These are phyloP conservation scores for Scartelaos histophorus DNA, from an alignment of 2,113 vertebrate species.

Conservation along the genomic window DNA sequence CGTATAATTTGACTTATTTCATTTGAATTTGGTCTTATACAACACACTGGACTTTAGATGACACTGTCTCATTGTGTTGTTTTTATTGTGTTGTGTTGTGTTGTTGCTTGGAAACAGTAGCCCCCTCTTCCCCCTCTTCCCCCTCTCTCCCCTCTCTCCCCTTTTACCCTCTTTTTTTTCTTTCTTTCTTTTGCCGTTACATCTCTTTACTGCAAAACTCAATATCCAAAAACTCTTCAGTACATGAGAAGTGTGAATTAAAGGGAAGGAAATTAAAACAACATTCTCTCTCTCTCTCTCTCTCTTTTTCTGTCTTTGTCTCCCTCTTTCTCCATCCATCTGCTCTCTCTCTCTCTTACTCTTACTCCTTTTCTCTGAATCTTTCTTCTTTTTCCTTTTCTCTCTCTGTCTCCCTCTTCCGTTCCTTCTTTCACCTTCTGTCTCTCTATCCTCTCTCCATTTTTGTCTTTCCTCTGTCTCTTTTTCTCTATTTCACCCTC, in stretches of 20 bases:
- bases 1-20: background rate
- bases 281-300: background rate
- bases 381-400: no score
- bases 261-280: no score
- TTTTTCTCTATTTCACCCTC: no score
- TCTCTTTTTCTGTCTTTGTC: background rate
- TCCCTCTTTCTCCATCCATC: background rate
- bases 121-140: conserved; percentile 41
- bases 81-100: conserved; percentile 23
- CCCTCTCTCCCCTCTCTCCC: conserved; percentile 35
- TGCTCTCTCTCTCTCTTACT: background rate
- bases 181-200: no score
- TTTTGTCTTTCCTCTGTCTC: background rate
- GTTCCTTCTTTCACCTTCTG: no score
- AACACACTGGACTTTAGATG: background rate
- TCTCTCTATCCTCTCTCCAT: no score
- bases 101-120: conserved; percentile 56
- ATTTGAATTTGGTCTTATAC: background rate
- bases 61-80: background rate
- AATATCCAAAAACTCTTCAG: no score
- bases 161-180: background rate
- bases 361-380: no score
- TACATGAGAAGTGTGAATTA: no score
- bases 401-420: no score
- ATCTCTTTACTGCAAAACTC: no score